Conservation (phyloP, 2,113 vertebrate genomes). For the Spea bombifrons region DNA sequence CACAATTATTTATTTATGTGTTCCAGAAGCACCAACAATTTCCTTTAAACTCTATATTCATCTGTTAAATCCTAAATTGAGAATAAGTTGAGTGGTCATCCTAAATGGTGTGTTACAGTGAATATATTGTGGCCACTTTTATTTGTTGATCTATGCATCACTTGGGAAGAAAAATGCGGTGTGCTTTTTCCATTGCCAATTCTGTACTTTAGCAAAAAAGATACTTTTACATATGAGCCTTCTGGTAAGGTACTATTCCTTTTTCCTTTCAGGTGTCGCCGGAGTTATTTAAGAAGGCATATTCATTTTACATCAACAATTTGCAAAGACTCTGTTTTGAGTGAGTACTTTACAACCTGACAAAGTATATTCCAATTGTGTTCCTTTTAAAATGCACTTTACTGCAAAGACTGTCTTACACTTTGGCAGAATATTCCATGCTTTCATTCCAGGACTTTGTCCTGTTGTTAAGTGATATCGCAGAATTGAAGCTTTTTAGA, state of each 20-base stretch:
- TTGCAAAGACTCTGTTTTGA: slow-evolving; percentile 60
- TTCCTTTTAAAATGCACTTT: not conserved
- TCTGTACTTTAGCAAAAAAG: too few species aligned
- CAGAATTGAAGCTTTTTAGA: not conserved
- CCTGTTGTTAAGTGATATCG: not conserved
- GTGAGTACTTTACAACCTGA: slow-evolving; percentile 52
- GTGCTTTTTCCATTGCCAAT: too few species aligned
- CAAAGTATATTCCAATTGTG: slow-evolving; percentile 20
- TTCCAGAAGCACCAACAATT: too few species aligned
- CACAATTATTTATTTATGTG: too few species aligned
- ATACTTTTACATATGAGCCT: not conserved
- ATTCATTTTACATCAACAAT: slow-evolving; percentile 57
- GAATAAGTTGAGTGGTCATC: too few species aligned
- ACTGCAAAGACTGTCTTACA: slow-evolving; percentile 1
- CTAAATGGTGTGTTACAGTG: too few species aligned
- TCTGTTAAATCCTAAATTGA: too few species aligned
- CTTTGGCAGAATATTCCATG: not conserved
- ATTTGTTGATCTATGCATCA: too few species aligned
- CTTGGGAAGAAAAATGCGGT: too few species aligned
- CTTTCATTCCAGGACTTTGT: not conserved
- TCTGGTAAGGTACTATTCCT: slow-evolving; percentile 11
- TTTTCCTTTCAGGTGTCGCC: slow-evolving; percentile 55
- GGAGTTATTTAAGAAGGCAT: slow-evolving; percentile 61
- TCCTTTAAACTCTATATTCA: too few species aligned
- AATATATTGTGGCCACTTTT: too few species aligned